Evolutionary conservation across 2,888 invertebrate species (phyloP), one percentile per base, ranked within the genome.

Genomic region (Argyresthia albistria): DNA sequence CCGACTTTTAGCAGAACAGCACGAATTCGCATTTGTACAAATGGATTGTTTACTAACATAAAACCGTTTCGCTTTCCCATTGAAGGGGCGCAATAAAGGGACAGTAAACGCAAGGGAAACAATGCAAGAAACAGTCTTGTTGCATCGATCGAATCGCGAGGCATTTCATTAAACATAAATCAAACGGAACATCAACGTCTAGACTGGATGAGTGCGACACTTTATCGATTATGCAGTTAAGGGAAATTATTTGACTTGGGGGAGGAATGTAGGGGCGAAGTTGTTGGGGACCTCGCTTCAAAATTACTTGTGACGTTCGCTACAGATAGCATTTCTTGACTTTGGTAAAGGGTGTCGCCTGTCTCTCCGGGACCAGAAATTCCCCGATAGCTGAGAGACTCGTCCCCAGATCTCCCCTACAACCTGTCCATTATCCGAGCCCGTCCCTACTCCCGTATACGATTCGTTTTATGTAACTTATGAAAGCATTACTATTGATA

Each of bases 191-290:
- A 36, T 73, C 70, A 70, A 69, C 61, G 76, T 78, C 78, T 79
- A 79, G 76, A 77, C 76, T 63, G 63, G 64, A 69, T 69, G 64
- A 70, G 65, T 71, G 67, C 66, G 70, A 76, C 76, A 78, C 71
- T 69, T 74, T 80, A 83, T 83, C 77, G 83, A 82, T 82, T 82
- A 81, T 81, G 72, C 79, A 77, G 77, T 82, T 80, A 80, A 70
- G 71, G 73, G 74, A 71, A 76, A 81, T 81, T 76, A 80, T 78
- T 71, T 78, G 76, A 81, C 73, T 69, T 69, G 72, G 73, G 75
- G 65, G 75, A 72, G 67, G 8, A 43, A 35, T 36, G 35, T 11
- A 11, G 48, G 39, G 35, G 45, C 25, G 25, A 25, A 25, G 25
- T 25, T 25, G 25, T 25, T 25, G 25, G 25, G 25, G 25, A 11